A percentile compares a stretch with the other conserved stretches of the same genome.
Evolutionary conservation across 2,113 vertebrate species (phyloP).

Genomic region (Xyliphius kryptos): DNA sequence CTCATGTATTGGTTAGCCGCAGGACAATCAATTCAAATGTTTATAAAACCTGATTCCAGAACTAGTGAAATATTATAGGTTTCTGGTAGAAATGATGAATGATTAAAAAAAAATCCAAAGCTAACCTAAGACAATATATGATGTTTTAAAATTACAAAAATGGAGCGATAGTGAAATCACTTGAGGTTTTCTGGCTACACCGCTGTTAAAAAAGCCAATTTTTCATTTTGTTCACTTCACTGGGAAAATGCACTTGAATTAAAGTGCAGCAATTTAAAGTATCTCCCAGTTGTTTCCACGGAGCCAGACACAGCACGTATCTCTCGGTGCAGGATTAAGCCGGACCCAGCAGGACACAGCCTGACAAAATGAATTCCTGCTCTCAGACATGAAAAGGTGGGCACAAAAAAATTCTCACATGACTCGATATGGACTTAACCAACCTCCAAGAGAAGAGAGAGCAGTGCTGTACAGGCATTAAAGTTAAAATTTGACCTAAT

Average conservation of each 20-base stretch:
- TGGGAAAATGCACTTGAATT: conserved; percentile 21
- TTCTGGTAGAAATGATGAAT: background rate
- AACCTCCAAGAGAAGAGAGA: conserved; percentile 23
- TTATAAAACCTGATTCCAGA: no score
- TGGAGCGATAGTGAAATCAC: background rate
- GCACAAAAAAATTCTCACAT: conserved; percentile 44
- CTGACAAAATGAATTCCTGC: conserved; percentile 58
- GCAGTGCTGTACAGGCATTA: background rate
- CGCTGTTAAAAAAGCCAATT: conserved; percentile 24
- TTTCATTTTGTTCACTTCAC: conserved; percentile 21
- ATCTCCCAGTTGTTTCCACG: conserved; percentile 48
- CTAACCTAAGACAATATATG: background rate
- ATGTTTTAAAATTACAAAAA: conserved; percentile 3
- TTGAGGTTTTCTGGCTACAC: conserved; percentile 5
- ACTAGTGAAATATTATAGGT: background rate
- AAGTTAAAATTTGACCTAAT: background rate
- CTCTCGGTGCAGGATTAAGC: conserved; percentile 53
- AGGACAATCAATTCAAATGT: background rate
- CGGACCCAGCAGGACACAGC: conserved; percentile 48
- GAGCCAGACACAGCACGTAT: conserved; percentile 47
- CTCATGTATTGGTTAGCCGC: background rate
- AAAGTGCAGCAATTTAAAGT: conserved; percentile 38
- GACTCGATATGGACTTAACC: conserved; percentile 47
- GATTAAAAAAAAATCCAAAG: background rate
- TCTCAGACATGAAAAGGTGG: conserved; percentile 51